These are phyloP conservation scores for Selenia dentaria DNA, from an alignment of 2,888 invertebrate genomes.

Conservation along the genomic window DNA sequence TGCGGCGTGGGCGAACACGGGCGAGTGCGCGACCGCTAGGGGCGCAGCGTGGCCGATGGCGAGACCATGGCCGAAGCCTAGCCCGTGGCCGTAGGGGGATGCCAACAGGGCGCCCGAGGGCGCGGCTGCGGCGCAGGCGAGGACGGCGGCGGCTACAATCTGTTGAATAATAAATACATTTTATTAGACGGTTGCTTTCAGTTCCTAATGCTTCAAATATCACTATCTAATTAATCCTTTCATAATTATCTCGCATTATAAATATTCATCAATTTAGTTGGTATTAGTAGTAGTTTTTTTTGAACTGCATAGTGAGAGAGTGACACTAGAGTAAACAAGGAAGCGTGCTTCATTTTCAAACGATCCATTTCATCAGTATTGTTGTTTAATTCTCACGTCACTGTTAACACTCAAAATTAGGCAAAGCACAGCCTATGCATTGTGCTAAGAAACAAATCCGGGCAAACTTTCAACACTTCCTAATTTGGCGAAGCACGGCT, in stretches of 20 bases:
- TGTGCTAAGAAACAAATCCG: not conserved
- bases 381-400: not conserved
- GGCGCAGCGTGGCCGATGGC: conserved; percentile 46
- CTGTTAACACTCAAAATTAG: not conserved
- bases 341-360: too few relatives aligned
- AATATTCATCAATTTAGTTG: not conserved
- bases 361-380: too few relatives aligned
- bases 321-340: too few relatives aligned
- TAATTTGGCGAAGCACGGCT: conserved; percentile 3
- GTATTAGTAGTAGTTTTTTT: too few relatives aligned
- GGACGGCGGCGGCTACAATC: conserved; percentile 84
- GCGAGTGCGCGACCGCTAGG: conserved; percentile 50
- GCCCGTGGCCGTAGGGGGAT: conserved; percentile 55
- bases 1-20: conserved; percentile 54
- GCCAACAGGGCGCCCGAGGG: conserved; percentile 70
- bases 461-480: not conserved
- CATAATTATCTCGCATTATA: not conserved
- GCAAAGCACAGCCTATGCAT: not conserved
- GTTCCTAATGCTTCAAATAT: not conserved
- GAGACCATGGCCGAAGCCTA: conserved; percentile 32
- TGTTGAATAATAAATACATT: conserved; percentile 46
- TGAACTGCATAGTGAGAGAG: too few relatives aligned
- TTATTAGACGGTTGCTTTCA: too few relatives aligned
- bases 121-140: conserved; percentile 74
- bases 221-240: not conserved